phyloP scores from a whole-genome alignment of 2,113 vertebrate genomes.

The Zeus faber region DNA sequence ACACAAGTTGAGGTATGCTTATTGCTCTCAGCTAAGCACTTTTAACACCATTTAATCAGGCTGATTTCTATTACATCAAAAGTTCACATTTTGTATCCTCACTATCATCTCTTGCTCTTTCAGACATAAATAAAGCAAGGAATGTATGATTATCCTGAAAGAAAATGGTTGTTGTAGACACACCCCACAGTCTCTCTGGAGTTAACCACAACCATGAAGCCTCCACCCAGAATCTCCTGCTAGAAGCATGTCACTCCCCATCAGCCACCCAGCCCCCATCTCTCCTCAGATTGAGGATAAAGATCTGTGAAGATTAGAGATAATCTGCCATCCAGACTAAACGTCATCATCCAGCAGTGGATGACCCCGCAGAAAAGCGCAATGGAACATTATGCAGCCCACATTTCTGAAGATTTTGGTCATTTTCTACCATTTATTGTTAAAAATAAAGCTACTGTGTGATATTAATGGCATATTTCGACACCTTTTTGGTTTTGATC shows the following conservation, averaged over 20 bases:
- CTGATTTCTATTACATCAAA: background rate
- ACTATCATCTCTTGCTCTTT: background rate
- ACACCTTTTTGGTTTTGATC: constrained; percentile 41
- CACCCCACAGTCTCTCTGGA: background rate
- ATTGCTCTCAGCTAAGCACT: background rate
- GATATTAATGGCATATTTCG: no score
- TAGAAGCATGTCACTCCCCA: background rate
- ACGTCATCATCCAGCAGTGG: constrained; percentile 51
- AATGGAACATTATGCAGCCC: constrained; percentile 16
- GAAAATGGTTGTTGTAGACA: background rate
- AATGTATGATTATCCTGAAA: no score
- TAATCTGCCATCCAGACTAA: constrained; percentile 71
- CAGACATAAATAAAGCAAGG: no score
- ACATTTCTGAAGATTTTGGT: constrained; percentile 4
- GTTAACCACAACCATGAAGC: background rate
- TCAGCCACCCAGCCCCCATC: constrained; percentile 41
- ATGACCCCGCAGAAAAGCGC: constrained; percentile 49
- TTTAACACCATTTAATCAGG: background rate
- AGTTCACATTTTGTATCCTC: background rate
- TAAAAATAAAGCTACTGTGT: background rate
- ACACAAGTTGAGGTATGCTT: constrained; percentile 7
- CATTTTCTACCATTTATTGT: background rate
- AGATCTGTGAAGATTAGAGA: constrained; percentile 74
- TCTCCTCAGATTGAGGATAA: constrained; percentile 56
- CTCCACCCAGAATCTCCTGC: constrained; percentile 2